Percentiles rank a stretch among this genome's conserved stretches.
These are phyloP conservation scores for Panzeria rudis DNA, from an alignment of 2,888 invertebrate species.

Conservation along the genomic window DNA sequence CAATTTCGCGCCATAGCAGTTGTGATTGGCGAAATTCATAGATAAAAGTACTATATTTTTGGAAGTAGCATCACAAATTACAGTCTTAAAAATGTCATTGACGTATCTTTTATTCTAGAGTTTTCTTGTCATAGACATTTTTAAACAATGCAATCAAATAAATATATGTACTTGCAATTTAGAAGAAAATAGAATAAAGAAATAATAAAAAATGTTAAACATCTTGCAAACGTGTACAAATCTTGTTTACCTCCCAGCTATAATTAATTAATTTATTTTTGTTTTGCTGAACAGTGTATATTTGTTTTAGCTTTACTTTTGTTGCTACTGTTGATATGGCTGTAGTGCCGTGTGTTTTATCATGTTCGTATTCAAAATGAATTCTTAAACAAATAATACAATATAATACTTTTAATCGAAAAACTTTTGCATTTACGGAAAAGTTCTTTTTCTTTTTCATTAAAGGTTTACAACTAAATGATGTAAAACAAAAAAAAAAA, in stretches of 20 bases:
- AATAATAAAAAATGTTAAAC: conserved; percentile 14
- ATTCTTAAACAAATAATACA: conserved; percentile 67
- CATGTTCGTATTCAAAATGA: conserved; percentile 54
- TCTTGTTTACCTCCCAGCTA: conserved; percentile 20
- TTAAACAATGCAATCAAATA: too few relatives aligned
- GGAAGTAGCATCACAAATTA: too few relatives aligned
- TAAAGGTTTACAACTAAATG: conserved; percentile 62
- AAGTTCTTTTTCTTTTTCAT: conserved; percentile 46
- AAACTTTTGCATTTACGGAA: conserved; percentile 69
- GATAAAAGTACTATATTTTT: too few relatives aligned
- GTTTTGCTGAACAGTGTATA: conserved; percentile 16
- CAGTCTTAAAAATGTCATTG: too few relatives aligned
- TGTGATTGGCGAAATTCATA: too few relatives aligned
- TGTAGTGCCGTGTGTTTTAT: conserved; percentile 24
- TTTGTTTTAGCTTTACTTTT: conserved; percentile 18
- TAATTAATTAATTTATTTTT: conserved; percentile 43
- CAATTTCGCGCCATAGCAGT: too few relatives aligned
- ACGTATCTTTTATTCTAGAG: too few relatives aligned
- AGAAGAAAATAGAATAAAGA: not conserved
- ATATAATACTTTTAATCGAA: conserved; percentile 72
- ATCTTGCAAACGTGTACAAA: not conserved
- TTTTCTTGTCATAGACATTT: too few relatives aligned
- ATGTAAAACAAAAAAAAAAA: conserved; percentile 23
- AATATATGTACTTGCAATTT: too few relatives aligned
- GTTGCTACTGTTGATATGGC: conserved; percentile 1